These are phyloP conservation scores for Myripristis murdjan DNA, from an alignment of 2,797 vertebrate genomes.

Conservation along the genomic window DNA sequence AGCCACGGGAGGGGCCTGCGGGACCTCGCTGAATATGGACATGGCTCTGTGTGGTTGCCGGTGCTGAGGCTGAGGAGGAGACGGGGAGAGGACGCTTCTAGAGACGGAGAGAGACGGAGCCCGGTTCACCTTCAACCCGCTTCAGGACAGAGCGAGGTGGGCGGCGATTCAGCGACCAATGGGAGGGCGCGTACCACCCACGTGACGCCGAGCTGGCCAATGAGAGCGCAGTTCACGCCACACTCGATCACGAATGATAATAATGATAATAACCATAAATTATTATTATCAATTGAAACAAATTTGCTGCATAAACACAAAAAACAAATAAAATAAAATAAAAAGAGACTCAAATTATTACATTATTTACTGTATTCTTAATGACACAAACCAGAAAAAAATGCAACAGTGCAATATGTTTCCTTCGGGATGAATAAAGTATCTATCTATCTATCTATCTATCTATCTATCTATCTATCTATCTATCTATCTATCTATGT, in stretches of 20 bases:
- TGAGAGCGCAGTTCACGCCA: conserved; percentile 17
- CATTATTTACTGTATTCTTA: no score
- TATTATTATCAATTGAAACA: no score
- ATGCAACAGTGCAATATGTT: no score
- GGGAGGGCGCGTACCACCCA: conserved; percentile 2
- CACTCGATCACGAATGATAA: no score
- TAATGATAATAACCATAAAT: no score
- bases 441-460: neutral
- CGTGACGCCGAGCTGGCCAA: conserved; percentile 53
- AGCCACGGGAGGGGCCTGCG: conserved; percentile 90
- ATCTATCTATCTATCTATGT: conserved; percentile 7
- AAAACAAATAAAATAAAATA: no score
- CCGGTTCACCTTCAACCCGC: conserved; percentile 81
- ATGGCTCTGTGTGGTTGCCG: conserved; percentile 62
- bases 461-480: neutral
- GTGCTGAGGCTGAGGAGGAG: conserved; percentile 4
- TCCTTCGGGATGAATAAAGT: no score
- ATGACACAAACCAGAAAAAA: no score
- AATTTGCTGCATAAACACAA: no score
- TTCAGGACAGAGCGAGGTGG: conserved; percentile 20
- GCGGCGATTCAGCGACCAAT: conserved; percentile 57
- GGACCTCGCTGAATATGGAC: conserved; percentile 91
- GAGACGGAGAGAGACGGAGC: neutral
- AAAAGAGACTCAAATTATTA: no score
- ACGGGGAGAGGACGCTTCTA: neutral